Conservation (phyloP, 2,888 invertebrate species). For the Helleia helle region DNA sequence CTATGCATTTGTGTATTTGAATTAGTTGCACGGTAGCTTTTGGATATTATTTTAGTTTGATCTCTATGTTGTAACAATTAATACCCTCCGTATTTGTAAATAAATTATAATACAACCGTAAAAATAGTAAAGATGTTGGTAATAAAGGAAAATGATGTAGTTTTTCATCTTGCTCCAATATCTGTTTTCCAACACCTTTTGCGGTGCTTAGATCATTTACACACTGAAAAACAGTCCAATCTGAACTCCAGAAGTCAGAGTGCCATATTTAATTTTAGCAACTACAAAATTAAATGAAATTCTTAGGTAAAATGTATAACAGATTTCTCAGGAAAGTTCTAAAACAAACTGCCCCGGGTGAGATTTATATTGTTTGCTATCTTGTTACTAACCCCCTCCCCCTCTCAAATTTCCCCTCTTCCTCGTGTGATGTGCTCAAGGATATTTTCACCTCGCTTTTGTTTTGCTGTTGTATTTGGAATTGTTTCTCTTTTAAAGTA, state of each 20-base stretch:
- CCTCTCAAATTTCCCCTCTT: not conserved
- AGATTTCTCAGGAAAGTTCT: not conserved
- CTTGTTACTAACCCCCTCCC: not conserved
- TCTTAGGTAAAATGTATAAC: not conserved
- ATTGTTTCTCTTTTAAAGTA: too few relatives aligned
- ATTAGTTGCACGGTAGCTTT: too few relatives aligned
- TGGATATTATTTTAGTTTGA: too few relatives aligned
- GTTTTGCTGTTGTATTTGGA: too few relatives aligned
- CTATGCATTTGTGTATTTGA: too few relatives aligned
- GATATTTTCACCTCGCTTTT: not conserved
- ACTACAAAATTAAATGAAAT: not conserved
- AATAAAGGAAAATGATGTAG: too few relatives aligned
- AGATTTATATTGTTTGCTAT: constrained; percentile 8
- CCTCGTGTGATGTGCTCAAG: not conserved
- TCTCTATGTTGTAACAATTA: too few relatives aligned
- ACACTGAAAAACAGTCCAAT: not conserved
- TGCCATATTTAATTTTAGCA: constrained; percentile 2
- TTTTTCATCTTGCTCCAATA: too few relatives aligned
- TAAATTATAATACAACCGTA: too few relatives aligned
- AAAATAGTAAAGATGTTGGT: too few relatives aligned
- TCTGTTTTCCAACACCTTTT: too few relatives aligned
- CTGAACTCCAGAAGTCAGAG: not conserved
- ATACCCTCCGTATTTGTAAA: too few relatives aligned
- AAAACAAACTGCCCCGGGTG: constrained; percentile 1
- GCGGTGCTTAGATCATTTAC: not conserved